phyloP scores from a whole-genome alignment of 2,797 vertebrate species.

The Leucoraja ocellata region DNA sequence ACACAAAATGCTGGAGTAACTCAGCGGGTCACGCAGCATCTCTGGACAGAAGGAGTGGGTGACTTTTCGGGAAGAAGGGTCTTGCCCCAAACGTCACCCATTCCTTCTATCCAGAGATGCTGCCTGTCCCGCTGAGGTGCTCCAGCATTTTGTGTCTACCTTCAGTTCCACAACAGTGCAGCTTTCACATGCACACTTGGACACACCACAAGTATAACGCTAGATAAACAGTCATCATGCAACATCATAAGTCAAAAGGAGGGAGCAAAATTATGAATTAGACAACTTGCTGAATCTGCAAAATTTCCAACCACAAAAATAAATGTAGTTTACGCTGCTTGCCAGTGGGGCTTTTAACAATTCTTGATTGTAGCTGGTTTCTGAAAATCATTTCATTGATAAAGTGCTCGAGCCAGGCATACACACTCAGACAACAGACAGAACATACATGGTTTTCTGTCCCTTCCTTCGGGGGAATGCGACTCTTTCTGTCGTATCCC shows the following conservation, averaged over 20 bases:
- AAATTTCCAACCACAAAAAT: background rate
- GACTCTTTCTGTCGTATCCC: no score
- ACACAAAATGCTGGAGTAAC: no score
- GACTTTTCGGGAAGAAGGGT: no score
- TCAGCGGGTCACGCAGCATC: no score
- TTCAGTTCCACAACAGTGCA: background rate
- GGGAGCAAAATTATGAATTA: background rate
- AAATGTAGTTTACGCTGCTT: background rate
- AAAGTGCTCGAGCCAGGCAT: background rate
- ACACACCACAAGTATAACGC: background rate
- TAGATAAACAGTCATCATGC: background rate
- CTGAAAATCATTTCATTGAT: background rate
- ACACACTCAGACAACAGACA: no score
- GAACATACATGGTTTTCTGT: no score
- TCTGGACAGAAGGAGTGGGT: no score
- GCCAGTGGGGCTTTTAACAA: background rate
- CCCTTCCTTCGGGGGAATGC: no score
- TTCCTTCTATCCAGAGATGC: no score
- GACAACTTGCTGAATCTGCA: background rate
- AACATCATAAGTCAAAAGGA: background rate
- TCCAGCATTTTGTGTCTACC: no score
- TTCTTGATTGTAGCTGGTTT: background rate
- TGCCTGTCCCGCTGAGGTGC: no score
- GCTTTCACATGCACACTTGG: background rate
- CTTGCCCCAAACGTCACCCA: no score